Conservation (phyloP, 1,140 invertebrate species). For the Brachionus angularis region DNA sequence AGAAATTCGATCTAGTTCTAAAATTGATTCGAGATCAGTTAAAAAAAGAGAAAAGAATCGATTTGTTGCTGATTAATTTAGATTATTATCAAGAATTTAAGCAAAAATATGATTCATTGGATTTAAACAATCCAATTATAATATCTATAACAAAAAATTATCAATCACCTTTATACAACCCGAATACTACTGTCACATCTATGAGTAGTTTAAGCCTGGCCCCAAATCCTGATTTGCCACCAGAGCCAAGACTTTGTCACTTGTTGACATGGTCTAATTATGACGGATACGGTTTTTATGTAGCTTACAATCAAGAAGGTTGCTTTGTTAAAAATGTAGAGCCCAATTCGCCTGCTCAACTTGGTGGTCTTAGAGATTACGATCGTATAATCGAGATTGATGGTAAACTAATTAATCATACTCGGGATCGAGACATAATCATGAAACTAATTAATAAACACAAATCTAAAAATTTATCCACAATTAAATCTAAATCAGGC, state of each 20-base stretch:
- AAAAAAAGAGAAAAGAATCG: conserved; percentile 10
- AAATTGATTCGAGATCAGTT: conserved; percentile 20
- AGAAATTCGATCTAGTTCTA: conserved; percentile 34
- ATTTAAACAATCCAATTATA: not conserved
- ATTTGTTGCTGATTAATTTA: conserved; percentile 6
- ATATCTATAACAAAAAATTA: not conserved
- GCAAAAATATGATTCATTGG: not conserved
- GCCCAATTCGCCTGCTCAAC: conserved; percentile 11
- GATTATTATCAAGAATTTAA: conserved; percentile 10
- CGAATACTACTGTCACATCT: not conserved
- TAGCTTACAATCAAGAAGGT: conserved; percentile 13
- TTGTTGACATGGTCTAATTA: conserved; percentile 27
- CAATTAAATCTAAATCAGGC: not conserved
- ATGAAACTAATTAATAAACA: conserved; percentile 32
- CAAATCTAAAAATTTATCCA: not conserved
- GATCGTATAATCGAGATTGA: conserved; percentile 35
- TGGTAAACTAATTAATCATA: not conserved
- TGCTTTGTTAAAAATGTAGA: conserved; percentile 36
- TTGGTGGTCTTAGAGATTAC: conserved; percentile 31
- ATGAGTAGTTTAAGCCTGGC: too few species aligned
- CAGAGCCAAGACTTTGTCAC: conserved; percentile 27
- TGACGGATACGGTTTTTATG: conserved; percentile 42
- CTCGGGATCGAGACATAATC: not conserved
- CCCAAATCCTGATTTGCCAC: not conserved
- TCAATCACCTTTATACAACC: conserved; percentile 7